These are phyloP conservation scores for Drosophila pseudoananassae DNA, from an alignment of 1,140 invertebrate genomes.

Conservation along the genomic window DNA sequence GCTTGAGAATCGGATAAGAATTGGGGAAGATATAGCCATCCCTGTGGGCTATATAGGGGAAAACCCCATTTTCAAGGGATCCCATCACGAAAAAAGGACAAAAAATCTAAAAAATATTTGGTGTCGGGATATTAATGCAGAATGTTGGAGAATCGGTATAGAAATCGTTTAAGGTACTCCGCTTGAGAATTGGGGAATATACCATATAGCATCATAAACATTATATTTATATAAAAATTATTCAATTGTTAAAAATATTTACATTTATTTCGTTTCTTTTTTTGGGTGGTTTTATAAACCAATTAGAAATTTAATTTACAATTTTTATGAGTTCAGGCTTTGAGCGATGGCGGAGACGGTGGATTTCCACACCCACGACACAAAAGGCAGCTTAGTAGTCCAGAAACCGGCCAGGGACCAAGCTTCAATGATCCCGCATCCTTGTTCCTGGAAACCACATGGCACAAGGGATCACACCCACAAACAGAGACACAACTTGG, in stretches of 20 bases:
- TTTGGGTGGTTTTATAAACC: slow-evolving; percentile 67
- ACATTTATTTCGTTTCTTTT: slow-evolving; percentile 71
- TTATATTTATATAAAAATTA: too few species aligned
- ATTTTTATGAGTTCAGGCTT: slow-evolving; percentile 59
- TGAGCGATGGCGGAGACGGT: slow-evolving; percentile 22
- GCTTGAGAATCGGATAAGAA: too few species aligned
- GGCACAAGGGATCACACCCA: slow-evolving; percentile 5
- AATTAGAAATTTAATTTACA: slow-evolving; percentile 65
- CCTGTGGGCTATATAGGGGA: too few species aligned
- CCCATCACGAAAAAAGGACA: too few species aligned
- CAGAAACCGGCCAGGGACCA: slow-evolving; percentile 5
- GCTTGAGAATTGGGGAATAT: too few species aligned
- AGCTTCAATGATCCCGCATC: slow-evolving; percentile 18
- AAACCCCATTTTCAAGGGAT: too few species aligned
- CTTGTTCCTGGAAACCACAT: slow-evolving; percentile 24
- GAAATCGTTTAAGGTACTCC: too few species aligned
- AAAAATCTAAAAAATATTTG: too few species aligned
- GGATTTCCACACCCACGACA: slow-evolving; percentile 18
- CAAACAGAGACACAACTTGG: slow-evolving; percentile 43
- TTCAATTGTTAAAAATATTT: slow-evolving; percentile 64
- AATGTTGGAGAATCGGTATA: too few species aligned
- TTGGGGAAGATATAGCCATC: too few species aligned
- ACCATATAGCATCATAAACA: too few species aligned
- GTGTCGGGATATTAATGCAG: too few species aligned
- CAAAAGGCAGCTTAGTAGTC: slow-evolving; percentile 11